Percentiles rank a stretch among this genome's conserved stretches.
phyloP scores from a whole-genome alignment of 2,888 invertebrate species.

The Opisthograptis luteolata region DNA sequence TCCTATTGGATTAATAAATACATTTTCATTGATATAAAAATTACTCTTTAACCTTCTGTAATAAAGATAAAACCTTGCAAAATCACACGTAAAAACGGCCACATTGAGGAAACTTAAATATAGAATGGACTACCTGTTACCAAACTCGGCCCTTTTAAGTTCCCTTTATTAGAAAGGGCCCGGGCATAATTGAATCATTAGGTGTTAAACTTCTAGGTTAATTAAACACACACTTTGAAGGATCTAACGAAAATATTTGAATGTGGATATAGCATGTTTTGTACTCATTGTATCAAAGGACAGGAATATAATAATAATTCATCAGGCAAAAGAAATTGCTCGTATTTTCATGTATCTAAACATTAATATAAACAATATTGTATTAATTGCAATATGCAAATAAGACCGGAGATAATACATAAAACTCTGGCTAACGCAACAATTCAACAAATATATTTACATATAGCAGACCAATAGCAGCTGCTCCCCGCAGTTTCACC shows the following conservation, averaged over 20 bases:
- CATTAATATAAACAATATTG: too few relatives aligned
- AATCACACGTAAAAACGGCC: conserved; percentile 2
- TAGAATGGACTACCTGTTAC: conserved; percentile 2
- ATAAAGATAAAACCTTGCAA: not conserved
- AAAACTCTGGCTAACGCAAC: too few relatives aligned
- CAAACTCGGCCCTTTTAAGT: conserved; percentile 14
- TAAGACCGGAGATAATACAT: too few relatives aligned
- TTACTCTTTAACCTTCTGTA: not conserved
- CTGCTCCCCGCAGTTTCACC: too few relatives aligned
- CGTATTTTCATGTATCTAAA: too few relatives aligned
- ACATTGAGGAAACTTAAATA: conserved; percentile 10
- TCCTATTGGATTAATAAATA: too few relatives aligned
- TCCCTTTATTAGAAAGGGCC: conserved; percentile 15
- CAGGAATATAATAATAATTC: too few relatives aligned
- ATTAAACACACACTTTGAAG: conserved; percentile 24
- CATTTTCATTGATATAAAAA: not conserved
- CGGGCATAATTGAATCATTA: conserved; percentile 28
- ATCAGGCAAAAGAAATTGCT: too few relatives aligned
- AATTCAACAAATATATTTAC: too few relatives aligned
- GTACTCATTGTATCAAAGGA: too few relatives aligned
- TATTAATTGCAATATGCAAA: too few relatives aligned
- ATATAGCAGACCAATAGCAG: too few relatives aligned
- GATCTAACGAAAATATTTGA: conserved; percentile 11
- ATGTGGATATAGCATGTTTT: not conserved
- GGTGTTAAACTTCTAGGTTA: conserved; percentile 26